Base-by-base conservation (phyloP, 2,113 vertebrate genomes). In the Genyomyrus donnyi region DNA sequence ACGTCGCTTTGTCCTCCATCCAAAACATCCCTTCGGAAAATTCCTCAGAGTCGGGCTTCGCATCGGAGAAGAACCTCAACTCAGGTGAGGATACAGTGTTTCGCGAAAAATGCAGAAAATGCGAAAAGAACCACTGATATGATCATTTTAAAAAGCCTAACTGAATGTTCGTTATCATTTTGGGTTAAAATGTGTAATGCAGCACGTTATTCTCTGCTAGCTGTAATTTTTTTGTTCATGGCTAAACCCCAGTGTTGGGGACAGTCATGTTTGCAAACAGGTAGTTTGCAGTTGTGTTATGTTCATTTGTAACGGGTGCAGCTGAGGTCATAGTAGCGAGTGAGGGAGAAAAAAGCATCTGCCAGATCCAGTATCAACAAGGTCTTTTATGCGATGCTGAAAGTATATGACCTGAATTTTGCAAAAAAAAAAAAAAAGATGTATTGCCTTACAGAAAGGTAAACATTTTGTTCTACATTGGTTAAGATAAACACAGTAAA, bases 1-100 rank as follows among this genome's bases (percentile, higher is more conserved):
- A 97, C 21, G 94, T 97, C 46, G 95, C 96, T 0, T 93, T 97
- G 91, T 96, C 96, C 35, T 96, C 96, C 92, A 96, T 96, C 89
- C 96, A 96, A 87, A 96, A 94, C 94, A 95, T 96, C 90, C 93
- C 94, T 24, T 96, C 94, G 0, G 96, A 96, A 52, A 93, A 92
- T 92, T 95, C 93, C 87, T 93, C 94, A 0, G 95, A 96, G 49
- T 91, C 89, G 17, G 91, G 93, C 88, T 95, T 95, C 0, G 0
- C 90, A 3, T 93, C 94, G 0, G 95, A 96, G 90, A 96, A 96
- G 93, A 94, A 94, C 1, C 89, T 91, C 92, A 94, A 91, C 91
- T 93, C 94, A 0, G 95, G 96, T 96, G 91, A 92, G 86, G 42
- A 90, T 7, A 8, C 46, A 45, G 15, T 83, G 35, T 42, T 83